A percentile compares a stretch with the other conserved stretches of the same genome.
Evolutionary conservation across 1,140 invertebrate species (phyloP).

Genomic region (Zaprionus africanus): DNA sequence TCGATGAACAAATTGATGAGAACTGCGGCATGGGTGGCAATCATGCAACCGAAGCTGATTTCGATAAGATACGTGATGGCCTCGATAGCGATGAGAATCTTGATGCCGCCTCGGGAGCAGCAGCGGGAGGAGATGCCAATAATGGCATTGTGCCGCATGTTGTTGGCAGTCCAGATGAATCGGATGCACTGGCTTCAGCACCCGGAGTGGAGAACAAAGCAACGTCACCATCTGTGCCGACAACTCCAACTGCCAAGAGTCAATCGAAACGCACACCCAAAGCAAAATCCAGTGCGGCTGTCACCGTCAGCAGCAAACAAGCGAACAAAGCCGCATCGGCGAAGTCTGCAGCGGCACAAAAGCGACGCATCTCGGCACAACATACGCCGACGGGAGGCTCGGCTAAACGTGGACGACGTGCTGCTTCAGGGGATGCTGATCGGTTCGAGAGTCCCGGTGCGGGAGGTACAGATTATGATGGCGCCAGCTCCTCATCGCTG

Average conservation of each 20-base stretch:
- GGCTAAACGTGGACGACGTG: slow-evolving; percentile 54
- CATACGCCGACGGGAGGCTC: slow-evolving; percentile 53
- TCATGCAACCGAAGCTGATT: slow-evolving; percentile 86
- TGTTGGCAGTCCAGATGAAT: slow-evolving; percentile 70
- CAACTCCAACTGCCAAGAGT: slow-evolving; percentile 57
- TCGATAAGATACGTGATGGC: slow-evolving; percentile 88
- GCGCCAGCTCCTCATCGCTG: slow-evolving; percentile 56
- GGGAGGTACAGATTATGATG: slow-evolving; percentile 39
- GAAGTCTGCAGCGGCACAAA: slow-evolving; percentile 72
- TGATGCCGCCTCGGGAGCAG: slow-evolving; percentile 64
- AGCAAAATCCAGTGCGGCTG: slow-evolving; percentile 70
- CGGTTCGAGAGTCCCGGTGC: slow-evolving; percentile 31
- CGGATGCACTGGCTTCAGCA: slow-evolving; percentile 19
- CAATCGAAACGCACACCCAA: slow-evolving; percentile 69
- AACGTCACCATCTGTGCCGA: slow-evolving; percentile 29
- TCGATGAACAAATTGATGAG: slow-evolving; percentile 84
- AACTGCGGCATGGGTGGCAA: slow-evolving; percentile 65
- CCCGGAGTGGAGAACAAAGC: slow-evolving; percentile 49
- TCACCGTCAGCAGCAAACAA: slow-evolving; percentile 52
- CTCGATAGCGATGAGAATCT: slow-evolving; percentile 84
- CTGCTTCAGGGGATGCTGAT: slow-evolving; percentile 47
- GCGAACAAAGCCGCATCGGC: slow-evolving; percentile 54
- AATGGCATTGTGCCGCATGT: slow-evolving; percentile 71
- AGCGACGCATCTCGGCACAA: slow-evolving; percentile 68
- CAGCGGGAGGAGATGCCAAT: slow-evolving; percentile 56